A percentile compares a stretch with the other conserved stretches of the same genome.
Evolutionary conservation across 1,140 invertebrate species (phyloP).

Genomic region (Panagrolaimus sp.): DNA sequence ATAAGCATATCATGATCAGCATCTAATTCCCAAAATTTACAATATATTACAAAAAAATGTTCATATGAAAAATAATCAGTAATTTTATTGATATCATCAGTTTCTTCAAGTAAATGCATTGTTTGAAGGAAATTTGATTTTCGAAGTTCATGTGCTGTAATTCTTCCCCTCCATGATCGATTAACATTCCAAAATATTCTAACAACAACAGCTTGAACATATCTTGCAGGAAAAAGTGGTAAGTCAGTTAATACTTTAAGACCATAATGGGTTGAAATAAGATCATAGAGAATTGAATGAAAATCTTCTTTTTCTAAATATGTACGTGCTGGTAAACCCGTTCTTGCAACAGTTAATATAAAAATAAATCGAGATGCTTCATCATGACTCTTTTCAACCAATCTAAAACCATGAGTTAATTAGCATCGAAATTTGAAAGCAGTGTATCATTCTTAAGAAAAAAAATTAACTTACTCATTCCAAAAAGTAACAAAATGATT

Average conservation of each 20-base stretch:
- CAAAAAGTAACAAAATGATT: constrained; percentile 14
- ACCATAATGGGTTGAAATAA: constrained; percentile 98
- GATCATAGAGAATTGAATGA: constrained; percentile 79
- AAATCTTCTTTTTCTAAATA: constrained; percentile 71
- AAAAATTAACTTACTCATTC: no score
- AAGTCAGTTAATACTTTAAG: constrained; percentile 91
- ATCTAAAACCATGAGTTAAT: no score
- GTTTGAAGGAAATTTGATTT: constrained; percentile 75
- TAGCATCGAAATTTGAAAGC: no score
- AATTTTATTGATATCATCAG: constrained; percentile 89
- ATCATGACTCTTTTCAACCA: constrained; percentile 66
- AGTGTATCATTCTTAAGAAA: no score
- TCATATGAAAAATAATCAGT: constrained; percentile 98
- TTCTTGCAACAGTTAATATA: constrained; percentile 64
- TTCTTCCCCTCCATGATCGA: constrained; percentile 88
- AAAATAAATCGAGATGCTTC: constrained; percentile 80
- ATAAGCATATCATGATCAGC: constrained; percentile 73
- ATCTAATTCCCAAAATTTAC: constrained; percentile 99
- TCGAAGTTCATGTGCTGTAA: constrained; percentile 79
- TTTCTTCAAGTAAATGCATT: constrained; percentile 66
- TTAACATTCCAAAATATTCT: constrained; percentile 97
- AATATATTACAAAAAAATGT: constrained; percentile 99
- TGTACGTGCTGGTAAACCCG: constrained; percentile 46
- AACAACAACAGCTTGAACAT: constrained; percentile 69
- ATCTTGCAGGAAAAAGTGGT: constrained; percentile 95